Percentiles rank a stretch among this genome's conserved stretches.
Conservation (phyloP, 2,113 vertebrate species). For the Eulemur rufifrons region DNA sequence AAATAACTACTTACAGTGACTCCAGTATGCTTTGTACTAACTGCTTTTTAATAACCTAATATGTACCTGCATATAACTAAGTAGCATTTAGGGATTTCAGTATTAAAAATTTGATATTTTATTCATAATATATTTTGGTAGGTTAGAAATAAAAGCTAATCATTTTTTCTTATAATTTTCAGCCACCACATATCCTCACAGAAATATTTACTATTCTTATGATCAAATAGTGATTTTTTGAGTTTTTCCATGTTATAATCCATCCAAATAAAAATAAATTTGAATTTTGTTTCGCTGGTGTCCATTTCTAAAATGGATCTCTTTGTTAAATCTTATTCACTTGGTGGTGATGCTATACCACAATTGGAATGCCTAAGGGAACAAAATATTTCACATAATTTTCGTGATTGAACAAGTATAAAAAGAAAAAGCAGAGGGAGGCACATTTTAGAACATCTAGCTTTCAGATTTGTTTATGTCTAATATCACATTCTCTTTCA, state of each 20-base stretch:
- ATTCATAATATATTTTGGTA: slow-evolving; percentile 41
- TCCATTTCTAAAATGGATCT: neutral
- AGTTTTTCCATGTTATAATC: neutral
- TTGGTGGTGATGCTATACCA: neutral
- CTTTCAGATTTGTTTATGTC: neutral
- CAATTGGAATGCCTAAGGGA: neutral
- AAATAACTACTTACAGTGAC: slow-evolving; percentile 63
- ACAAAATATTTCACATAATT: neutral
- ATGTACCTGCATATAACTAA: slow-evolving; percentile 26
- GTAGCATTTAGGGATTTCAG: slow-evolving; percentile 49
- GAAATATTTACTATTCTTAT: neutral
- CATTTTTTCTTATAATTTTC: neutral
- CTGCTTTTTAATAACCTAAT: slow-evolving; percentile 69
- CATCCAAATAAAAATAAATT: neutral
- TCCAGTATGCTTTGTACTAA: slow-evolving; percentile 48
- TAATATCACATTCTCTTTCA: neutral
- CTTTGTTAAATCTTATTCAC: neutral
- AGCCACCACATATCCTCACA: neutral
- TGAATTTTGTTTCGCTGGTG: neutral
- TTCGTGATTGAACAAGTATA: neutral
- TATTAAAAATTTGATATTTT: slow-evolving; percentile 37
- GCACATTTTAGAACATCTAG: neutral
- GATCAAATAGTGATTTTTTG: neutral
- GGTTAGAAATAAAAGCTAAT: slow-evolving; percentile 6
- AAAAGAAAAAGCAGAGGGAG: neutral